phyloP scores from a whole-genome alignment of 30 jellyfish, hydroid and myxozoan species.

The Hydractinia symbiolongicarpus region DNA sequence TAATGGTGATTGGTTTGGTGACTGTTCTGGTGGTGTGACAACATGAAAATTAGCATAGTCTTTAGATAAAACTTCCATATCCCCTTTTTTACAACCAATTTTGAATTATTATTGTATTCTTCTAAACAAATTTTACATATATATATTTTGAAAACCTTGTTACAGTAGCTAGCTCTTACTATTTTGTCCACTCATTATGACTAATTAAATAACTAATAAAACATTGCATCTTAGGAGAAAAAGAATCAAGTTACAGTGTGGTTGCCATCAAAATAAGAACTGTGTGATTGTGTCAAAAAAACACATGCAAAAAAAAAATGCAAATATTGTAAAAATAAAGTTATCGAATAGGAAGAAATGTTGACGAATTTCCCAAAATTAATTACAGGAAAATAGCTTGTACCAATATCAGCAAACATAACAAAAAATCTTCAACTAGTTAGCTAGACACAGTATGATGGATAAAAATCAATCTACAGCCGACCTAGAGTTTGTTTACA shows the following conservation, averaged over 20 bases:
- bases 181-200: neutral
- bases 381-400: no score
- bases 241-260: neutral
- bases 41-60: constrained; percentile 13
- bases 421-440: no score
- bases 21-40: constrained; percentile 6
- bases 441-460: no score
- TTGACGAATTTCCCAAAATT: no score
- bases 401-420: no score
- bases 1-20: constrained; percentile 42
- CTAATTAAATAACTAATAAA: neutral
- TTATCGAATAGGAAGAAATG: no score
- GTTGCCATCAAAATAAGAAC: neutral
- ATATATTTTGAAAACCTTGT: neutral
- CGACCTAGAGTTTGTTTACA: no score
- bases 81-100: neutral
- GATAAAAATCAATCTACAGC: no score
- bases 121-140: neutral
- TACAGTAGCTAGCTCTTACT: neutral
- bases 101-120: no score
- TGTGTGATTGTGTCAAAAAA: no score
- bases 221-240: neutral
- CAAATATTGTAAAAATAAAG: no score
- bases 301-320: no score
- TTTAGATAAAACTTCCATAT: constrained; percentile 13